These are phyloP conservation scores for Manis crassicaudata DNA, from an alignment of 2,797 vertebrate genomes.

Conservation along the genomic window DNA sequence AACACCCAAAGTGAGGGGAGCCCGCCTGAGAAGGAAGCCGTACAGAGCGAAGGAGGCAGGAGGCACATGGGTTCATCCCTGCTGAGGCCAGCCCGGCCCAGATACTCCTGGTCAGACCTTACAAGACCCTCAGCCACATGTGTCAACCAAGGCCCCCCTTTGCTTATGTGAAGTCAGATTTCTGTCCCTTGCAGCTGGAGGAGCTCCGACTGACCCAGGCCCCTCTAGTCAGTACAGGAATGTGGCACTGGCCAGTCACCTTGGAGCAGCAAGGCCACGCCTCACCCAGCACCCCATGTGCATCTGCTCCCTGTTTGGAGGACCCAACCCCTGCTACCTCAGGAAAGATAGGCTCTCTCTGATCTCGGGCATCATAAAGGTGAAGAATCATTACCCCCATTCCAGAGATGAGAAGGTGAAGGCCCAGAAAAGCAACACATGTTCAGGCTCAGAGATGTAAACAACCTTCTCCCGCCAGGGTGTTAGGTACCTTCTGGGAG, in stretches of 20 bases:
- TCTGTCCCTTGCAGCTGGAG: neutral
- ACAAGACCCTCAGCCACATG: neutral
- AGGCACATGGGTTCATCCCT: neutral
- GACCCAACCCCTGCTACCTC: neutral
- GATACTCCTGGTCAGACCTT: neutral
- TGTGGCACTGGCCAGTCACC: accelerated
- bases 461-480: neutral
- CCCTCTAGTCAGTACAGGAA: neutral
- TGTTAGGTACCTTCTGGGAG: neutral
- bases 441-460: neutral
- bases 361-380: neutral
- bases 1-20: neutral
- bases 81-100: neutral
- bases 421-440: neutral
- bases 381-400: neutral
- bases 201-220: neutral
- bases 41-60: neutral
- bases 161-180: neutral
- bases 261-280: neutral
- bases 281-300: neutral
- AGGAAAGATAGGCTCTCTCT: neutral
- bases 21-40: neutral
- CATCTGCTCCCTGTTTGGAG: neutral
- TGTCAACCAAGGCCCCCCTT: neutral
- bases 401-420: neutral